phyloP scores from a whole-genome alignment of 1,140 invertebrate species.

The Phymorhynchus buccinoides region DNA sequence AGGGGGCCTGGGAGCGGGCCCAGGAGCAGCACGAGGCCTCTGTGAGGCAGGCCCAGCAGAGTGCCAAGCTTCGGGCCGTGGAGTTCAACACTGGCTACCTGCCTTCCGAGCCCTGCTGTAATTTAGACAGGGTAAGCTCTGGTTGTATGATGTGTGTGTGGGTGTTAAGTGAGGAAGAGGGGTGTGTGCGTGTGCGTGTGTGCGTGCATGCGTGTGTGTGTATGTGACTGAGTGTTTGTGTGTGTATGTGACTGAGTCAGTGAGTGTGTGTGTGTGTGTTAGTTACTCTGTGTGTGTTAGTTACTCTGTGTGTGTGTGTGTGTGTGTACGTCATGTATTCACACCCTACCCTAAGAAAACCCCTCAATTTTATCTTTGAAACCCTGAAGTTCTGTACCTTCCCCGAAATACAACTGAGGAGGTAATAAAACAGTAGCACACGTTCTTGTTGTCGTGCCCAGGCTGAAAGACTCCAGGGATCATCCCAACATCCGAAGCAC shows the following conservation, averaged over 20 bases:
- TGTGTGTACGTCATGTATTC: background rate
- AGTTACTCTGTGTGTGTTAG: too few species aligned
- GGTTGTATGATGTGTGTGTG: conserved; percentile 1
- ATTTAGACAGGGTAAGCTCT: conserved; percentile 16
- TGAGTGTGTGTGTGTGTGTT: conserved; percentile 3
- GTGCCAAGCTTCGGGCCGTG: conserved; percentile 41
- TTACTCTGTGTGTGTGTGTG: background rate
- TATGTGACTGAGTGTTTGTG: background rate
- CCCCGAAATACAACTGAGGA: too few species aligned
- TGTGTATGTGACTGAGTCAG: background rate
- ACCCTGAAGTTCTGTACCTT: too few species aligned
- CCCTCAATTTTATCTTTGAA: too few species aligned
- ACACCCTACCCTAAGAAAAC: too few species aligned
- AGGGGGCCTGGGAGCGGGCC: conserved; percentile 67
- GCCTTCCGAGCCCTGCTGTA: background rate
- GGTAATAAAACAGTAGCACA: too few species aligned
- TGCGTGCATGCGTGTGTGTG: background rate
- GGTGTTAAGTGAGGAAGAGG: too few species aligned
- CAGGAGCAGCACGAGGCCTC: conserved; percentile 58
- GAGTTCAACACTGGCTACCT: conserved; percentile 35
- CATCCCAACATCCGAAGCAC: too few species aligned
- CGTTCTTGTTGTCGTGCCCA: too few species aligned
- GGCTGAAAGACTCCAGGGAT: too few species aligned
- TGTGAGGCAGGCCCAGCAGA: conserved; percentile 27
- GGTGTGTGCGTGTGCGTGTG: conserved; percentile 5